A percentile compares a stretch with the other conserved stretches of the same genome.
Evolutionary conservation across 1,140 invertebrate genomes (phyloP).

Genomic region (Caenorhabditis remanei): DNA sequence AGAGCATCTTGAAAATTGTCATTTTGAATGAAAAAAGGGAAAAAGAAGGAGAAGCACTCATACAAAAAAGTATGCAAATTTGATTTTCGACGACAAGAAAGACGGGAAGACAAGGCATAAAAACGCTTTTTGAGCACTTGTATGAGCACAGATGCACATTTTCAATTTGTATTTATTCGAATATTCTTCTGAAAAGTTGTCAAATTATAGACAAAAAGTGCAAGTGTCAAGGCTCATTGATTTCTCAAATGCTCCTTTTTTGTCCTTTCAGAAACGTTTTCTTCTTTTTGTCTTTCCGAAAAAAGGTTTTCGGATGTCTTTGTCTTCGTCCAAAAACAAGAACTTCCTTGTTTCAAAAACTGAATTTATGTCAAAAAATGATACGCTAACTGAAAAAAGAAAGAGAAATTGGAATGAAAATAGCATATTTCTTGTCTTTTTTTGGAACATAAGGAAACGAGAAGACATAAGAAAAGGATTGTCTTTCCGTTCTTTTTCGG

Average conservation of each 20-base stretch:
- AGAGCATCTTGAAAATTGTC: background rate
- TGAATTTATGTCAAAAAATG: conserved; percentile 1
- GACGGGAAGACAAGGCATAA: conserved; percentile 1
- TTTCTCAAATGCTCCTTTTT: background rate
- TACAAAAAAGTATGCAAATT: conserved; percentile 48
- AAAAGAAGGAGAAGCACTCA: background rate
- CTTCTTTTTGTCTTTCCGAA: background rate
- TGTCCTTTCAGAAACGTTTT: background rate
- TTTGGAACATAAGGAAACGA: conserved; percentile 26
- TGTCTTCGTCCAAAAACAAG: background rate
- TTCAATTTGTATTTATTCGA: background rate
- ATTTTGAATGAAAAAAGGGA: conserved; percentile 41
- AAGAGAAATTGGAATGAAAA: background rate
- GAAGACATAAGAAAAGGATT: conserved; percentile 9
- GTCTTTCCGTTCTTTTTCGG: conserved; percentile 2
- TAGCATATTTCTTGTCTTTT: background rate
- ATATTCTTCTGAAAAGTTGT: background rate
- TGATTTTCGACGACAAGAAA: conserved; percentile 47
- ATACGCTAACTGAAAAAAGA: background rate
- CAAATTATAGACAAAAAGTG: background rate
- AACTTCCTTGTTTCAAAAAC: conserved; percentile 1
- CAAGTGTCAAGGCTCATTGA: background rate
- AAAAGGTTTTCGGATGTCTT: background rate
- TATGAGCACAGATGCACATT: background rate
- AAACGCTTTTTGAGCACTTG: conserved; percentile 3